Base-by-base conservation (phyloP, 2,113 vertebrate species). In the Lepus americanus region DNA sequence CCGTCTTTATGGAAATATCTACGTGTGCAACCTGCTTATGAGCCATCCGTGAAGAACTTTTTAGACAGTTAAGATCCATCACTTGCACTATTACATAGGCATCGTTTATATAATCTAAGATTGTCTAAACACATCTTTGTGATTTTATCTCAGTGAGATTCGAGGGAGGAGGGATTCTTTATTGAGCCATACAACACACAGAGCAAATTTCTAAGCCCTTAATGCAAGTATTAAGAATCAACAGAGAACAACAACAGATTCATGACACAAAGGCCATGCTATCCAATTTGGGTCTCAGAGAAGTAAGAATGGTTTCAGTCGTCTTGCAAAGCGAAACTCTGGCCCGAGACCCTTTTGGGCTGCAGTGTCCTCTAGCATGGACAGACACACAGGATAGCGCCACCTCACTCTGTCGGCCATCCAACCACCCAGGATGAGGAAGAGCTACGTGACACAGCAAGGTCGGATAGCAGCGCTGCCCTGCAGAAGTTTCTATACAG, bases 1-100 rank as follows among this genome's bases (percentile, higher is more conserved):
- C 0, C 95, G 10, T 84, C 29, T 77, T 81, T 36, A n/a, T 55
- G 67, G 83, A 94, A 97, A 88, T 1, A 94, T n/a, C n/a, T 92
- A 19, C 3, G 89, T 4, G 72, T 96, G 61, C 5, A 86, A 89
- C 9, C n/a, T 72, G 33, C 76, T 87, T 85, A 63, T 64, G 59
- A 88, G 51, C 67, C 55, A 79, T 49, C 13, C 27, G 51, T 49
- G 77, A 77, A 29, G 29, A 76, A 73, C 23, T n/a, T 79, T 87
- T 73, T 61, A 78, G 51, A 81, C 33, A 87, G 6, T 74, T 44
- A 64, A 27, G 6, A 10, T 76, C 29, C 19, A 67, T 66, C 36
- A 59, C 12, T 17, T 93, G n/a, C 53, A 29, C 9, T 67, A 23
- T 72, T 90, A 51, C 20, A 11, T 51, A 88, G 39, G 29, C 77